phyloP scores from a whole-genome alignment of 2,888 invertebrate genomes.

The Eucera pruinosa region DNA sequence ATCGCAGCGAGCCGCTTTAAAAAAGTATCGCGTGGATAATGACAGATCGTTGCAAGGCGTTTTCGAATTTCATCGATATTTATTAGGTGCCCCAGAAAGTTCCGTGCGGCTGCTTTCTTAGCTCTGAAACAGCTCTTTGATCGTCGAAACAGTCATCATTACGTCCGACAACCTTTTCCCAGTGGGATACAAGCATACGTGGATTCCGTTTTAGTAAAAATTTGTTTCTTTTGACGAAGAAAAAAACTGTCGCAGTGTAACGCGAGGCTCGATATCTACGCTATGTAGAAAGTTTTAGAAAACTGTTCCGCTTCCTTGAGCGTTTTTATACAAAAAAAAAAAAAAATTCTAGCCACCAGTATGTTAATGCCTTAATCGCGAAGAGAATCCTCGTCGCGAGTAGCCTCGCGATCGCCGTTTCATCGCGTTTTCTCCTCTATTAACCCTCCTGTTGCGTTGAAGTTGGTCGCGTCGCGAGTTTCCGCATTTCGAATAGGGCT shows the following conservation, averaged over 20 bases:
- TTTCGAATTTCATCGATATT: conserved; percentile 24
- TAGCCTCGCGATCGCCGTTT: neutral
- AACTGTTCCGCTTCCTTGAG: conserved; percentile 32
- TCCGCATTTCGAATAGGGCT: too few species aligned
- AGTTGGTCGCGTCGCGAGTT: too few species aligned
- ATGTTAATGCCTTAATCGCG: neutral
- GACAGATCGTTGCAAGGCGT: neutral
- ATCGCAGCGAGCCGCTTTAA: neutral
- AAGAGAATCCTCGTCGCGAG: neutral
- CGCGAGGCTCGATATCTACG: conserved; percentile 4
- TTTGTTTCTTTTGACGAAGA: too few species aligned
- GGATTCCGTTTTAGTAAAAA: too few species aligned
- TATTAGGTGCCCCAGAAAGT: too few species aligned
- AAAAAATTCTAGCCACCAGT: conserved; percentile 3
- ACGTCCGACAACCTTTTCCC: too few species aligned
- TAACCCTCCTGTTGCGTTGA: too few species aligned
- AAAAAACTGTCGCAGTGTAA: too few species aligned
- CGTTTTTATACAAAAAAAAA: neutral
- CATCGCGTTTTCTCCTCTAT: neutral
- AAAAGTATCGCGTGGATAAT: conserved; percentile 3
- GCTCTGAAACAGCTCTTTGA: too few species aligned
- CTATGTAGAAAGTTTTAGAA: conserved; percentile 44
- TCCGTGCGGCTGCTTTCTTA: too few species aligned
- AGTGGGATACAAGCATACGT: too few species aligned
- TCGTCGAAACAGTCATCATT: too few species aligned